phyloP scores from a whole-genome alignment of 64 coral and sea anemone genomes.

The Acropora tenuis region DNA sequence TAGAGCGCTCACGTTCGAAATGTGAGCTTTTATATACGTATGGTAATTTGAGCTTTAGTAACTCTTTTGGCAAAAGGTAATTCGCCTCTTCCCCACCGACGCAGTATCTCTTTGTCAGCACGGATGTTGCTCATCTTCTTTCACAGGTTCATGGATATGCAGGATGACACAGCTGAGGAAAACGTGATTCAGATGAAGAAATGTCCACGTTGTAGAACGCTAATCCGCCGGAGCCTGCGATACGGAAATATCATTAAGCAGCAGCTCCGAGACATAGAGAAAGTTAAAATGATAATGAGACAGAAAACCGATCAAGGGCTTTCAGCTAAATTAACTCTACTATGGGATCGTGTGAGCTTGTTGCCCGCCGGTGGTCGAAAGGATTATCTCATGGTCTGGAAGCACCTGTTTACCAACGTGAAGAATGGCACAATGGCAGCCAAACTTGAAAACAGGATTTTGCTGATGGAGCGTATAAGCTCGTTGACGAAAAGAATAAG shows the following conservation, averaged over 20 bases:
- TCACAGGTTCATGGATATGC: conserved; percentile 48
- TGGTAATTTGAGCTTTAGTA: too few species aligned
- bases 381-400: too few species aligned
- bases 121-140: background rate
- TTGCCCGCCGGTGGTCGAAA: background rate
- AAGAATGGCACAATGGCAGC: background rate
- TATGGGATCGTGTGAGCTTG: too few species aligned
- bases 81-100: too few species aligned
- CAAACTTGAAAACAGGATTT: conserved; percentile 26
- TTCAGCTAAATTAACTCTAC: background rate
- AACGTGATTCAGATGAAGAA: conserved; percentile 57
- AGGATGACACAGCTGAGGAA: background rate
- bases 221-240: conserved; percentile 67
- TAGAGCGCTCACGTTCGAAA: too few species aligned
- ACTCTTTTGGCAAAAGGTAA: too few species aligned
- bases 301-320: background rate
- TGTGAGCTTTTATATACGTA: too few species aligned
- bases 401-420: background rate
- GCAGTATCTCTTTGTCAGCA: too few species aligned
- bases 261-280: conserved; percentile 42
- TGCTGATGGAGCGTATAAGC: conserved; percentile 17
- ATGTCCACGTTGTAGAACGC: conserved; percentile 70
- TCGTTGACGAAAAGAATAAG: background rate
- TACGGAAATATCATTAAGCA: conserved; percentile 82
- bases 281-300: conserved; percentile 43